phyloP scores from a whole-genome alignment of 2,797 vertebrate genomes.

The Harpagifer antarcticus region DNA sequence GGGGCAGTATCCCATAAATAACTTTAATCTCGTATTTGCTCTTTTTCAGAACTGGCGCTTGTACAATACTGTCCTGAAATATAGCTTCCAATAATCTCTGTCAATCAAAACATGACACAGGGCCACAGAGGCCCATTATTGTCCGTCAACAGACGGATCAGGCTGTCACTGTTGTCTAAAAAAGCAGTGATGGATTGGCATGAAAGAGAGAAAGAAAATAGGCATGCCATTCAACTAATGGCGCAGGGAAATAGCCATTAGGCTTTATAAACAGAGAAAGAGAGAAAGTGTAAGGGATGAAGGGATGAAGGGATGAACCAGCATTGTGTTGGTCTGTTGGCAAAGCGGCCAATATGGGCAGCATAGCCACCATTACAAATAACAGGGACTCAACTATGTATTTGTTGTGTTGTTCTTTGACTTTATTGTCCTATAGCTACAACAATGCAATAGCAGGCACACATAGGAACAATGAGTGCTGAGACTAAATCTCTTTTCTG shows the following conservation, averaged over 20 bases:
- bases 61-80: constrained; percentile 1
- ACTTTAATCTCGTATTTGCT: constrained; percentile 5
- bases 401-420: not conserved
- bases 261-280: constrained; percentile 3
- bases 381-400: not conserved
- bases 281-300: not conserved
- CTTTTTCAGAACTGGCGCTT: not conserved
- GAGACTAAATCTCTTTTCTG: not conserved
- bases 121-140: constrained; percentile 15
- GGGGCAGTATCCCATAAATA: not conserved
- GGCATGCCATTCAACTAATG: constrained; percentile 1
- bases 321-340: not conserved
- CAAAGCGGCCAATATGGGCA: not conserved
- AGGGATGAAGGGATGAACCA: not conserved
- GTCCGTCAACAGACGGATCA: constrained; percentile 9
- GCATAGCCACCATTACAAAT: not conserved
- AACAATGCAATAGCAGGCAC: not conserved
- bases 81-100: constrained; percentile 18
- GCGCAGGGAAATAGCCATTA: not conserved
- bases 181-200: constrained; percentile 9
- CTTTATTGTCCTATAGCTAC: not conserved
- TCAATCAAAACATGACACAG: constrained; percentile 26
- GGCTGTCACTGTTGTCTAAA: constrained; percentile 15
- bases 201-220: not conserved
- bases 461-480: not conserved